Evolutionary conservation across 2,888 invertebrate species (phyloP), one percentile per base, ranked within the genome.

Genomic region (Tetragonula carbonaria): DNA sequence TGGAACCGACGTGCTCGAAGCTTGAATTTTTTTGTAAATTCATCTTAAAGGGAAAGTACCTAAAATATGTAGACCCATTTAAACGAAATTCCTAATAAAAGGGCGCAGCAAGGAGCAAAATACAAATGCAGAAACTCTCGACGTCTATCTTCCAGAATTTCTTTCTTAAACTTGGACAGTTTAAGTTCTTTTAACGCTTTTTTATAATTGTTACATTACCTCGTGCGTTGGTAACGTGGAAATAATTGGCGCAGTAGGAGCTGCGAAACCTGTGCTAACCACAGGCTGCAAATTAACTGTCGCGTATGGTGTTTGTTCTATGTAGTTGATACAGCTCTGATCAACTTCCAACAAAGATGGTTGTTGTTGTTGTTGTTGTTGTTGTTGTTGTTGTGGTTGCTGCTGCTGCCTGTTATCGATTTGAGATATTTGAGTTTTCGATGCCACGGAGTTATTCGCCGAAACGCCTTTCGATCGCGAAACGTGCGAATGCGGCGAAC

Each of bases 201-300:
- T 33, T 45, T 45, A 18, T 62, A 28, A 62, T 59, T 0, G 3
- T 59, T 57, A 0, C 0, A 28, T 65, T 82, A 91, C 90, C 91
- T 94, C 94, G 50, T 92, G 90, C 0, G 92, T 79, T 13, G 93
- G 91, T 55, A 94, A 78, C 0, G 92, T 87, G 5, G 94, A 89
- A n/a, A 93, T 89, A 28, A 93, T 88, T 1, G 92, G 87, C 5
- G 95, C 93, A 45, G 93, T 74, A 4, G 95, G 94, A 53, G 95
- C 92, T 1, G 95, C 92, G 90, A 95, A 96, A 28, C 93, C 93
- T 6, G 95, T 94, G 1, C 95, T 94, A 70, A 96, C 95, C 16
- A 96, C 95, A 2, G 96, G 95, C 87, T 96, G 96, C 84, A 96
- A 94, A 51, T 96, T 96, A 85, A 96, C 96, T 23, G 96, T 95